Percentiles rank a stretch among this genome's conserved stretches.
These are phyloP conservation scores for Oryzias dopingdopingensis DNA, from an alignment of 2,797 vertebrate genomes.

Conservation along the genomic window DNA sequence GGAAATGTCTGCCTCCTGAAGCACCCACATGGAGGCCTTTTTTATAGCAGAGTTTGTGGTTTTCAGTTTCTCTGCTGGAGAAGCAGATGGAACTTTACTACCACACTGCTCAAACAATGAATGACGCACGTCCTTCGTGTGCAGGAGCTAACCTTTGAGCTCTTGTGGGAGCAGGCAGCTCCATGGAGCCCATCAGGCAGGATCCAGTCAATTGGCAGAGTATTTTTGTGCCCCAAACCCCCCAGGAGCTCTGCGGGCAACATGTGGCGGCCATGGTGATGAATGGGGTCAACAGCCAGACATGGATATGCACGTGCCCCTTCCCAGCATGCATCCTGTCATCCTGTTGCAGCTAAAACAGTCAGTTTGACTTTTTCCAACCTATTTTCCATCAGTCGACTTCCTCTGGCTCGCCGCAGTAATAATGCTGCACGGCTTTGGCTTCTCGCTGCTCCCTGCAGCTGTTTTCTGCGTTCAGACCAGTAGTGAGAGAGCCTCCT, in stretches of 20 bases:
- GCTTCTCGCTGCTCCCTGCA: slow-evolving; percentile 38
- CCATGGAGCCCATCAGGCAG: slow-evolving; percentile 28
- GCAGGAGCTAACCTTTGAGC: slow-evolving; percentile 45
- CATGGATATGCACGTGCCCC: neutral
- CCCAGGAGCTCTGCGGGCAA: slow-evolving; percentile 18
- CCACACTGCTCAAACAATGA: slow-evolving; percentile 65
- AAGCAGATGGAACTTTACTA: slow-evolving; percentile 72
- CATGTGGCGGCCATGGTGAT: slow-evolving; percentile 57
- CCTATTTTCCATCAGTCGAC: slow-evolving; percentile 24
- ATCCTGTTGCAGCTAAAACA: neutral
- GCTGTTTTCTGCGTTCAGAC: slow-evolving; percentile 61
- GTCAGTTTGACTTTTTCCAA: slow-evolving; percentile 13
- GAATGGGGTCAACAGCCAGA: slow-evolving; percentile 41
- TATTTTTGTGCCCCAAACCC: slow-evolving; percentile 34
- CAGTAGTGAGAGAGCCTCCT: slow-evolving; percentile 25
- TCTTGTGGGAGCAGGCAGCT: slow-evolving; percentile 44
- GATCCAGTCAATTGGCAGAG: slow-evolving; percentile 23
- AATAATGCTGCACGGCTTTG: slow-evolving; percentile 38
- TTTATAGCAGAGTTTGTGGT: slow-evolving; percentile 25
- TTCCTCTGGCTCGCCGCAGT: slow-evolving; percentile 12
- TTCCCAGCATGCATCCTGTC: neutral
- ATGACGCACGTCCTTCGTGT: slow-evolving; percentile 52
- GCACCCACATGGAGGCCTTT: neutral
- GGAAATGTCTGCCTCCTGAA: too few relatives aligned
- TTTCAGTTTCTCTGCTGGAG: slow-evolving; percentile 37